Evolutionary conservation across 1,140 invertebrate species (phyloP).

Genomic region (Daktulosphaira vitifoliae): DNA sequence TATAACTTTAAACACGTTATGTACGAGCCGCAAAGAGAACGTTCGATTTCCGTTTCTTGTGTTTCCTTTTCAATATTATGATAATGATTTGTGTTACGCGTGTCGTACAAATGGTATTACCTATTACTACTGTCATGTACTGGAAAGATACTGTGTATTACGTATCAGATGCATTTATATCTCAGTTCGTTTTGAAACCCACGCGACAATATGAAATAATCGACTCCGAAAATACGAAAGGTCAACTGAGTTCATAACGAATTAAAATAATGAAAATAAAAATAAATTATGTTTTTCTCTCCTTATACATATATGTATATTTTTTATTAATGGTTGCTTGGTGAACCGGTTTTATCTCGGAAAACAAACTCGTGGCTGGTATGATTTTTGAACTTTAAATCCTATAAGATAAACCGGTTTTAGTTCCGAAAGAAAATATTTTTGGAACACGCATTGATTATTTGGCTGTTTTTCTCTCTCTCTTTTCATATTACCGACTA

Average conservation of each 20-base stretch:
- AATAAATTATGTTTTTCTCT: slow-evolving; percentile 16
- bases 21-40: no score
- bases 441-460: slow-evolving; percentile 35
- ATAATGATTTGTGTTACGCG: no score
- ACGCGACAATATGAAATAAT: neutral
- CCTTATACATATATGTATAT: neutral
- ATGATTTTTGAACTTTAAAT: slow-evolving; percentile 45
- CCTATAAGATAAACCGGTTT: slow-evolving; percentile 45
- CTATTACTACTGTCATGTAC: no score
- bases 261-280: slow-evolving; percentile 31
- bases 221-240: slow-evolving; percentile 11
- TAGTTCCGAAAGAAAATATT: slow-evolving; percentile 28
- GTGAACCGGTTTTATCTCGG: slow-evolving; percentile 20
- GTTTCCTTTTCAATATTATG: no score
- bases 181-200: no score
- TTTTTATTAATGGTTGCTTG: slow-evolving; percentile 27
- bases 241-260: slow-evolving; percentile 24
- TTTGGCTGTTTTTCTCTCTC: no score
- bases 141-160: no score
- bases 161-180: no score
- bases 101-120: no score
- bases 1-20: no score
- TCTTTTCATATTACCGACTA: no score
- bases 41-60: no score
- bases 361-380: slow-evolving; percentile 20